A percentile compares a stretch with the other conserved stretches of the same genome.
These are phyloP conservation scores for Bubo blakistoni DNA, from an alignment of 2,113 vertebrate species.

Conservation along the genomic window DNA sequence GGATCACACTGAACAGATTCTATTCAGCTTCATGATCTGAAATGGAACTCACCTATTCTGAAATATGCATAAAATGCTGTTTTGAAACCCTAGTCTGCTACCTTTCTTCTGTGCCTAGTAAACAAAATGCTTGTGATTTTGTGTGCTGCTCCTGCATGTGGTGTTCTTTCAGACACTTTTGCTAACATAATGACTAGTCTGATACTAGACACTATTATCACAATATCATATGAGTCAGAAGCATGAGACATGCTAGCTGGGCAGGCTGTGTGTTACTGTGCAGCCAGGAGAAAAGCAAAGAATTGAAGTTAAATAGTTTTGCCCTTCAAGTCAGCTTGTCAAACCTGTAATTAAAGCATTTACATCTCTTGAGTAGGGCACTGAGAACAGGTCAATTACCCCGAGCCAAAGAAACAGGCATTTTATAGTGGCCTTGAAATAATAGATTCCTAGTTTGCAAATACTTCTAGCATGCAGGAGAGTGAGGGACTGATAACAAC, in stretches of 20 bases:
- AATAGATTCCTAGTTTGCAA: conserved; percentile 10
- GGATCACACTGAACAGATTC: not conserved
- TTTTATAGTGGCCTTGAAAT: not conserved
- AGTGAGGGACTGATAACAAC: conserved; percentile 39
- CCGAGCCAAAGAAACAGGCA: not conserved
- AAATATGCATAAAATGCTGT: not conserved
- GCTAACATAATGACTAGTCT: conserved; percentile 44
- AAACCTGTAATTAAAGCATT: conserved; percentile 36
- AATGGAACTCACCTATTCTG: not conserved
- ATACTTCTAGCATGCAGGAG: conserved; percentile 17
- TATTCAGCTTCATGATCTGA: not conserved
- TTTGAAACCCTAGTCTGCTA: not conserved
- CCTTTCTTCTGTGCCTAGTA: not conserved
- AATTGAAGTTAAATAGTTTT: conserved; percentile 6
- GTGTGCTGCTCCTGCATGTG: not conserved
- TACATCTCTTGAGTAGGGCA: not conserved
- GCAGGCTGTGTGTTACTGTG: conserved; percentile 12
- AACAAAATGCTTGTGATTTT: not conserved
- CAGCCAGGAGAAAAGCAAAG: conserved; percentile 32
- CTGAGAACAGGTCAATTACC: not conserved
- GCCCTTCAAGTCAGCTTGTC: not conserved
- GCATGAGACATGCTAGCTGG: conserved; percentile 25
- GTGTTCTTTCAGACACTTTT: conserved; percentile 33
- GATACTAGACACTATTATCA: conserved; percentile 43
- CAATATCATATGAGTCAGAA: conserved; percentile 48